Conservation (phyloP, 2,888 invertebrate genomes). For the Digitonthophagus gazella region DNA sequence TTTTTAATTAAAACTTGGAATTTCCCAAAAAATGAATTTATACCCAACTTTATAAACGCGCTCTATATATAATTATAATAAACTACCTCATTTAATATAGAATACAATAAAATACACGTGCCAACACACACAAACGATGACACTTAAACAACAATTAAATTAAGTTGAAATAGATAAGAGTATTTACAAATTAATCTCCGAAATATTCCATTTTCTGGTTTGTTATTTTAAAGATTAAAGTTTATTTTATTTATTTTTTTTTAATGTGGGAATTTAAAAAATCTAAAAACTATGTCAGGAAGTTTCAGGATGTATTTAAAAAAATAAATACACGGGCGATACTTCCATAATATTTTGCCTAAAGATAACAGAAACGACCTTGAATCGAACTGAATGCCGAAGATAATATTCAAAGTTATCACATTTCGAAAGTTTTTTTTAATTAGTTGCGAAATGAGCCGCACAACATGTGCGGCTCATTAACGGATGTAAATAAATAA, state of each 20-base stretch:
- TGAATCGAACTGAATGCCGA: neutral
- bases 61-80: no score
- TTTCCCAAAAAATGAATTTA: no score
- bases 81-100: no score
- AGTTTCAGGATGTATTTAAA: neutral
- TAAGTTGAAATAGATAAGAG: neutral
- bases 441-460: neutral
- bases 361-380: neutral
- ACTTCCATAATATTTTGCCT: neutral
- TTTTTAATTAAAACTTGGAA: no score
- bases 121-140: neutral
- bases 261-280: no score
- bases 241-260: no score
- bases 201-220: neutral
- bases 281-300: neutral
- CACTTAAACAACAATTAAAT: neutral
- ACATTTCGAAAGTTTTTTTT: no score
- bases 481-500: neutral
- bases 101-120: neutral
- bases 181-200: neutral
- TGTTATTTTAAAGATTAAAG: neutral
- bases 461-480: no score
- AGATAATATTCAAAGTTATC: neutral
- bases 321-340: neutral
- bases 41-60: no score